Evolutionary conservation across 2,797 vertebrate genomes (phyloP).

Genomic region (Parauchenoglanis punctatus): DNA sequence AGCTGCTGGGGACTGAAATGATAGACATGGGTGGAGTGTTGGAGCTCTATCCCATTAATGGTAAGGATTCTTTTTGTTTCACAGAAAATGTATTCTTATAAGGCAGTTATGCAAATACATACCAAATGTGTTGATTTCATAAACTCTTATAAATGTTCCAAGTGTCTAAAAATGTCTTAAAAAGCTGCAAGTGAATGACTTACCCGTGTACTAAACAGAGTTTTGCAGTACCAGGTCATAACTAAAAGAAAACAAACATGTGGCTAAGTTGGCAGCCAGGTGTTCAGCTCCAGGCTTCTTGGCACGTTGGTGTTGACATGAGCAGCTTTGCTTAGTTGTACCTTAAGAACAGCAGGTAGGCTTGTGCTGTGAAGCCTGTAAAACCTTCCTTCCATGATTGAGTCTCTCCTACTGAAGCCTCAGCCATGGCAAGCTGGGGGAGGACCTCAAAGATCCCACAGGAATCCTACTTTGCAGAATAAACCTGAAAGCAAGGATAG

Average conservation of each 20-base stretch:
- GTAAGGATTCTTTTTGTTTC: conserved; percentile 73
- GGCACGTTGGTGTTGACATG: conserved; percentile 32
- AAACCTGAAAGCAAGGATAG: conserved; percentile 42
- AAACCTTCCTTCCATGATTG: conserved; percentile 26
- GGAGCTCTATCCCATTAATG: conserved; percentile 96
- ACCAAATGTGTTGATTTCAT: not conserved
- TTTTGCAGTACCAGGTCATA: not conserved
- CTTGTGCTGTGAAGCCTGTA: conserved; percentile 16
- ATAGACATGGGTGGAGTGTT: conserved; percentile 87
- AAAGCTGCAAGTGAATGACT: conserved; percentile 1
- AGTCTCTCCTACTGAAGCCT: conserved; percentile 30
- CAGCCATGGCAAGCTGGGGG: not conserved
- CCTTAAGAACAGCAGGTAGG: conserved; percentile 36
- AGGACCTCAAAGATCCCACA: conserved; percentile 44
- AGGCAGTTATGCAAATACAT: not conserved
- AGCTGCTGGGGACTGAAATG: conserved; percentile 86
- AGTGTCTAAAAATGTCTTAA: not conserved
- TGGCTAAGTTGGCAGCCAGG: conserved; percentile 16
- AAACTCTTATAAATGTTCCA: not conserved
- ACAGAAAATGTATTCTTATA: not conserved
- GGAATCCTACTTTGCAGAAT: conserved; percentile 46
- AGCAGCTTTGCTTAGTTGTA: conserved; percentile 40
- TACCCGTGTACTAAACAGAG: not conserved
- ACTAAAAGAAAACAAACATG: conserved; percentile 31
- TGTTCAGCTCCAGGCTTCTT: conserved; percentile 29